Conservation (phyloP, 1,140 invertebrate species). For the Platyscapa corneri region DNA sequence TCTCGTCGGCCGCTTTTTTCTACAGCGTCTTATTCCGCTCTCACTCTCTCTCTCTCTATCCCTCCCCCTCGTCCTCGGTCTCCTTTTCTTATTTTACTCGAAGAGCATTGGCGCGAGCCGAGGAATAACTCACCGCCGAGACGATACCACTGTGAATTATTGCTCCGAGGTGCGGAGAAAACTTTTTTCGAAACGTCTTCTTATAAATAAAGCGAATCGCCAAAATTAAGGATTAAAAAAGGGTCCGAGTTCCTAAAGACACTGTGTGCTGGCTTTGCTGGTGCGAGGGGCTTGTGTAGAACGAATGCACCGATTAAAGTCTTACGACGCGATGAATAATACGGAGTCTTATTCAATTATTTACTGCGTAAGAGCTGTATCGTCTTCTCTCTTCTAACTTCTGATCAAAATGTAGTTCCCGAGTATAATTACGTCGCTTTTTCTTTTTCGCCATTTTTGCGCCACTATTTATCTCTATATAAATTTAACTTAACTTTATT, state of each 20-base stretch:
- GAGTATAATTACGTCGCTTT: background rate
- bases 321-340: background rate
- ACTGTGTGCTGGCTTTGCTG: background rate
- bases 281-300: background rate
- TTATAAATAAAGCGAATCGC: conserved; percentile 25
- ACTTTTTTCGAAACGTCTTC: conserved; percentile 4
- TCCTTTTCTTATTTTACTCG: conserved; percentile 10
- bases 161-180: conserved; percentile 9
- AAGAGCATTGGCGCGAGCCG: conserved; percentile 14
- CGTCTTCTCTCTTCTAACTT: background rate
- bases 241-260: background rate
- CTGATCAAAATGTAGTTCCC: background rate
- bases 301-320: background rate
- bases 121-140: conserved; percentile 30
- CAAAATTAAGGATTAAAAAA: conserved; percentile 10
- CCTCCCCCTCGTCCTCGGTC: too few species aligned
- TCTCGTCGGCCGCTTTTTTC: conserved; percentile 32
- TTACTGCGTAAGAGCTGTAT: background rate
- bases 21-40: conserved; percentile 11
- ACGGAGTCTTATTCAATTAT: background rate
- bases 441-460: background rate
- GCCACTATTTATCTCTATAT: background rate
- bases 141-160: conserved; percentile 39
- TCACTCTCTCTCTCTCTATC: background rate
- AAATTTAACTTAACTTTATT: background rate